phyloP scores from a whole-genome alignment of 2,113 vertebrate species.

The Benitochromis conjunctus region DNA sequence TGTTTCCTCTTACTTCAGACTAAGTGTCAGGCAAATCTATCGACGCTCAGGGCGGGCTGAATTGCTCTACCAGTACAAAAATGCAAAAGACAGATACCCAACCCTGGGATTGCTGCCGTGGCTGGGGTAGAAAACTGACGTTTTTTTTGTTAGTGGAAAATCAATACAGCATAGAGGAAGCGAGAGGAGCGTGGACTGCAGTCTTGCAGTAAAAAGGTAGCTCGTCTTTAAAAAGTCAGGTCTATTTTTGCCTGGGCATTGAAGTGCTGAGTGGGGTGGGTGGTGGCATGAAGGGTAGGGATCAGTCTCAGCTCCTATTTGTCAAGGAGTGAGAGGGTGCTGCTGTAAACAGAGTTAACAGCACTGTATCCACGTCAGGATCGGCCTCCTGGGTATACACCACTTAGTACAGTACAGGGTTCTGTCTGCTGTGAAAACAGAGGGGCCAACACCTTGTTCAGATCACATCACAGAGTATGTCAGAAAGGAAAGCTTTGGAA shows the following conservation, averaged over 20 bases:
- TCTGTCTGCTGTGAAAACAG: slow-evolving; percentile 36
- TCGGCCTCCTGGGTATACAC: slow-evolving; percentile 13
- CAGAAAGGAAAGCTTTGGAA: neutral
- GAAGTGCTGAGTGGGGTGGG: slow-evolving; percentile 62
- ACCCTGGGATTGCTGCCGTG: slow-evolving; percentile 35
- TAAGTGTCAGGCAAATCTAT: slow-evolving; percentile 37
- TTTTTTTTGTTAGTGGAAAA: slow-evolving; percentile 61
- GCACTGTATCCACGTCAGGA: slow-evolving; percentile 38
- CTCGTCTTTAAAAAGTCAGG: slow-evolving; percentile 63
- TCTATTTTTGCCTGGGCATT: slow-evolving; percentile 62
- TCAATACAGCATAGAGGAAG: slow-evolving; percentile 60
- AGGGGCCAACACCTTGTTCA: slow-evolving; percentile 25
- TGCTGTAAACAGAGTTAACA: slow-evolving; percentile 58
- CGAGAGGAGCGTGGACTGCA: slow-evolving; percentile 31
- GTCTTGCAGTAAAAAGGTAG: slow-evolving; percentile 59
- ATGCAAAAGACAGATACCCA: slow-evolving; percentile 37
- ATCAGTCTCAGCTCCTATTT: slow-evolving; percentile 52
- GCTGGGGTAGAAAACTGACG: slow-evolving; percentile 38
- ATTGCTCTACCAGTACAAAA: slow-evolving; percentile 21
- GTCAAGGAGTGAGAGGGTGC: slow-evolving; percentile 46
- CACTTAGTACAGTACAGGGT: slow-evolving; percentile 26
- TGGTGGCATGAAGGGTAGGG: slow-evolving; percentile 47
- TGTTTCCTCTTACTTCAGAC: slow-evolving; percentile 45
- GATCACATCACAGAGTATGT: slow-evolving; percentile 21
- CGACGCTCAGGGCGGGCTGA: slow-evolving; percentile 13